Conservation (phyloP, 92 coral and sea anemone genomes). For the Zoanthus sansibaricus region DNA sequence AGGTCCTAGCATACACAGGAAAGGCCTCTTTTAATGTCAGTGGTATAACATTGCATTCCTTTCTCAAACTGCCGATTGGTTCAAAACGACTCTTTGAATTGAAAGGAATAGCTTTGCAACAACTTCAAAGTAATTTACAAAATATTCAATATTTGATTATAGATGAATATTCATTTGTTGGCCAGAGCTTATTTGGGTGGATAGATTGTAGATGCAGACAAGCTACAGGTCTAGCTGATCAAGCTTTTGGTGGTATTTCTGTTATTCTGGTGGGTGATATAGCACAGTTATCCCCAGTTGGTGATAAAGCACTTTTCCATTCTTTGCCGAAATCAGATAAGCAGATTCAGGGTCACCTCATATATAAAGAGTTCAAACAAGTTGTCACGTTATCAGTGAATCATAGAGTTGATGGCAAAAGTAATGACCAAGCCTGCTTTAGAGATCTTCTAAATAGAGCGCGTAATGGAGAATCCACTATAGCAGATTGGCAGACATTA, state of each 20-base stretch:
- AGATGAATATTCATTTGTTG: constrained; percentile 60
- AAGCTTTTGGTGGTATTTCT: constrained; percentile 48
- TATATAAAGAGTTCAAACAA: constrained; percentile 71
- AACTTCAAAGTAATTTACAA: constrained; percentile 68
- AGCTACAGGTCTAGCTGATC: constrained; percentile 14
- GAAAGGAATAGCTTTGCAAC: constrained; percentile 74
- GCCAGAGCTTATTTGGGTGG: constrained; percentile 62
- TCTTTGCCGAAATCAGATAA: constrained; percentile 66
- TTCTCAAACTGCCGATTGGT: constrained; percentile 67
- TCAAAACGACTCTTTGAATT: constrained; percentile 66
- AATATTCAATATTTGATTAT: constrained; percentile 56
- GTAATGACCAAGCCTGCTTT: constrained; percentile 11
- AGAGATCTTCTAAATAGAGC: constrained; percentile 34
- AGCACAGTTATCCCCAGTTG: constrained; percentile 76
- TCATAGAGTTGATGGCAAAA: constrained; percentile 72
- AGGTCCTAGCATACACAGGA: constrained; percentile 61
- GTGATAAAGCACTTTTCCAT: constrained; percentile 72
- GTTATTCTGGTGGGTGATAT: constrained; percentile 70
- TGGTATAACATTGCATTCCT: constrained; percentile 65
- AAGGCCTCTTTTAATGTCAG: constrained; percentile 70
- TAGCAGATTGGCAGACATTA: constrained; percentile 37
- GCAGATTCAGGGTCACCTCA: constrained; percentile 62
- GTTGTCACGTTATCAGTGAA: constrained; percentile 71
- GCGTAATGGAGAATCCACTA: constrained; percentile 28
- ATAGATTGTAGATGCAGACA: constrained; percentile 63